Conservation (phyloP, 2,797 vertebrate species). For the Tachyglossus aculeatus region DNA sequence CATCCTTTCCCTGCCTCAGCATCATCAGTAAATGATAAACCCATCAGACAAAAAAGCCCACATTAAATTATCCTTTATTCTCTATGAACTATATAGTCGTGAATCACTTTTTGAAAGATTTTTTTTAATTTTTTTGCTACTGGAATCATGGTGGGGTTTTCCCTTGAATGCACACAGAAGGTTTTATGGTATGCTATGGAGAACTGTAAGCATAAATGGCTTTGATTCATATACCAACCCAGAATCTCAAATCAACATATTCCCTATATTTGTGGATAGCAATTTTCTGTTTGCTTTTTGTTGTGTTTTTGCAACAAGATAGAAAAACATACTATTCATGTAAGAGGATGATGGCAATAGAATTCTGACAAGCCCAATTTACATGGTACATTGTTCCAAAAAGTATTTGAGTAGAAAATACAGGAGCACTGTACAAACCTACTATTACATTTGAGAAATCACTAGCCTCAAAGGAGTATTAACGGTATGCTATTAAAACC, state of each 20-base stretch:
- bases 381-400: conserved; percentile 53
- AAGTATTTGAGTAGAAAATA: conserved; percentile 51
- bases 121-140: neutral
- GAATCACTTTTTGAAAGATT: no score
- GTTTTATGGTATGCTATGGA: conserved; percentile 28
- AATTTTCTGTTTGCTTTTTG: conserved; percentile 40
- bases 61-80: neutral
- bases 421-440: conserved; percentile 59
- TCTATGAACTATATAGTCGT: no score
- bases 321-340: conserved; percentile 40
- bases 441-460: conserved; percentile 62
- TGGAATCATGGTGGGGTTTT: conserved; percentile 28
- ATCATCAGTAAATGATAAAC: neutral
- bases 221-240: conserved; percentile 31
- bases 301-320: conserved; percentile 36
- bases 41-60: neutral
- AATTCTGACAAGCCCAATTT: conserved; percentile 54
- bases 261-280: conserved; percentile 19
- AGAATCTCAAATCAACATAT: conserved; percentile 35
- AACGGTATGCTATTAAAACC: conserved; percentile 59
- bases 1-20: neutral
- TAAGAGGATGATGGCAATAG: conserved; percentile 39
- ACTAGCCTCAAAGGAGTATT: conserved; percentile 61
- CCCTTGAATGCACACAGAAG: conserved; percentile 25
- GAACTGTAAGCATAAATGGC: conserved; percentile 26